Conservation (phyloP, 1,140 invertebrate species). For the Rhyzopertha dominica region DNA sequence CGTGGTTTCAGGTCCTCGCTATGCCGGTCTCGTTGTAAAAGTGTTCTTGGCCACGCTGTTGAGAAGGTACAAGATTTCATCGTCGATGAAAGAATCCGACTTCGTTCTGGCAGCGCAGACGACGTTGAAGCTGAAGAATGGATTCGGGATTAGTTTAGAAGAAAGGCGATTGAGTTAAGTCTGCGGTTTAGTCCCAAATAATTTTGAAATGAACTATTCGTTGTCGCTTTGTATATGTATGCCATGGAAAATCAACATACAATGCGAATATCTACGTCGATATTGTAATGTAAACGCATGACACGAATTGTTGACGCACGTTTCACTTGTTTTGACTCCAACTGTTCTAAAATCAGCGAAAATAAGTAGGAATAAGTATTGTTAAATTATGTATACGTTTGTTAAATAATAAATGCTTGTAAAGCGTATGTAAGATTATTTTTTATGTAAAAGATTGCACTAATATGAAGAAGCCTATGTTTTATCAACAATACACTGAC, state of each 20-base stretch:
- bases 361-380: too few relatives aligned
- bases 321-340: neutral
- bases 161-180: constrained; percentile 25
- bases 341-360: neutral
- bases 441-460: too few relatives aligned
- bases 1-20: constrained; percentile 52
- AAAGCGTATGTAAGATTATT: too few relatives aligned
- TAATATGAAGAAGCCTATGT: too few relatives aligned
- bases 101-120: constrained; percentile 46
- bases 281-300: neutral
- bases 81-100: constrained; percentile 40
- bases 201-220: neutral
- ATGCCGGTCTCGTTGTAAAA: constrained; percentile 61
- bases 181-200: neutral
- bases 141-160: constrained; percentile 46
- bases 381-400: too few relatives aligned
- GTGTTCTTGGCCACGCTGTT: constrained; percentile 56
- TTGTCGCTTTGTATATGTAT: too few relatives aligned
- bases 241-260: neutral
- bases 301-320: neutral
- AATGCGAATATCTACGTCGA: neutral
- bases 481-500: too few relatives aligned
- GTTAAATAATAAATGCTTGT: too few relatives aligned
- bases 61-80: constrained; percentile 52
- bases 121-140: constrained; percentile 47